Evolutionary conservation across 2,797 vertebrate species (phyloP), one percentile per base, ranked within the genome.

Genomic region (Melanogrammus aeglefinus): DNA sequence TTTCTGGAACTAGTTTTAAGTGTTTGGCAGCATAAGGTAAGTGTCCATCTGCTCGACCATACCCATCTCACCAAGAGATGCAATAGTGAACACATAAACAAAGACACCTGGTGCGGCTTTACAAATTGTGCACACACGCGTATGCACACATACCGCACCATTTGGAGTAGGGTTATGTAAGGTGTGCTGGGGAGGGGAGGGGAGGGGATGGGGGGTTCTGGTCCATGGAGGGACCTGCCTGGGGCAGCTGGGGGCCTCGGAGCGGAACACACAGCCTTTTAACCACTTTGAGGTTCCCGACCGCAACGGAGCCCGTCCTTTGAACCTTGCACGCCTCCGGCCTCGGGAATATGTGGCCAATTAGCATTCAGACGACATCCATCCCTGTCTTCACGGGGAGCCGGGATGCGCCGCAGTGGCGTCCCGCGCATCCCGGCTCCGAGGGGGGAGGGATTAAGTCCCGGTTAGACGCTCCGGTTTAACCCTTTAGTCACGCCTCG

Each of bases 291-390:
- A 92, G 90, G 81, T 86, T 87, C 36, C n/a, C 72, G 86, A 83
- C 84, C 85, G 80, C 77, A 69, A 75, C 76, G 36, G 51, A 4
- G 78, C 77, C 75, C 86, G 83, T 81, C 87, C 89, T 91, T 92
- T 92, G 89, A 92, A 92, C 87, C 85, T 82, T 79, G 87, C 87
- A 87, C 78, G 77, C 81, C 82, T 86, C 80, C 83, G 75, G 87
- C 89, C 85, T 88, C 76, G 78, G 83, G 88, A 84, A 88, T 82
- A 73, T 6, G 70, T 76, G 66, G 16, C 51, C 91, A 89, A 93
- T 93, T 93, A 91, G 86, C 87, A 91, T 92, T 89, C 90, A 82
- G 86, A 88, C 85, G 77, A 79, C 88, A 87, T 90, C 87, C 85
- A 80, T 91, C 51, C 51, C 51, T n/a, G 4, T 47, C 90, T 92